A percentile compares a stretch with the other conserved stretches of the same genome.
Conservation (phyloP, 2,797 vertebrate species). For the Cyclopterus lumpus region DNA sequence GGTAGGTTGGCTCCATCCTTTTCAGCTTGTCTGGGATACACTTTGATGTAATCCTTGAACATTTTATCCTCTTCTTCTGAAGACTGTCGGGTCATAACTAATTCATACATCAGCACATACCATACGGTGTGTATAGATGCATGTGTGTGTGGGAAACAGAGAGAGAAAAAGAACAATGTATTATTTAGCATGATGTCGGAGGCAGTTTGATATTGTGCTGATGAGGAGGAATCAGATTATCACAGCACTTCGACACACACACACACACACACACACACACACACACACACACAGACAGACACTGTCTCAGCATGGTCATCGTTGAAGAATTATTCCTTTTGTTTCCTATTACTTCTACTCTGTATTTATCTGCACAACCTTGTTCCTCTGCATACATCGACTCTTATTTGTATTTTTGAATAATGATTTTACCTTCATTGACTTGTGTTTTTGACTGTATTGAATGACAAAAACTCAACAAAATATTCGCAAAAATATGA, state of each 20-base stretch:
- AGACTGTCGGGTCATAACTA: conserved; percentile 73
- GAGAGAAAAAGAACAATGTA: conserved; percentile 68
- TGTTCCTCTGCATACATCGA: background rate
- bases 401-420: background rate
- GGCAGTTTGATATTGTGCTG: conserved; percentile 78
- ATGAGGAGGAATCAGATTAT: conserved; percentile 78
- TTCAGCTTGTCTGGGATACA: conserved; percentile 32
- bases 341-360: background rate
- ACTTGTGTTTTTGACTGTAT: background rate
- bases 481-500: background rate
- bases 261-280: too few relatives aligned
- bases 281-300: background rate
- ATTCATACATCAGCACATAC: conserved; percentile 70
- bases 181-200: conserved; percentile 74
- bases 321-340: conserved; percentile 20
- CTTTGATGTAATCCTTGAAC: conserved; percentile 74
- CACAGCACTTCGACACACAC: conserved; percentile 35
- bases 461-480: background rate
- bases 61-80: conserved; percentile 66
- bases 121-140: conserved; percentile 47
- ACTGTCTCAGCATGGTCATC: conserved; percentile 14
- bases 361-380: background rate
- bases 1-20: conserved; percentile 18
- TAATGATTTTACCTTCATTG: background rate
- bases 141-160: conserved; percentile 29